Evolutionary conservation across 2,888 invertebrate genomes (phyloP).

Genomic region (Ophonus ardosiacus): DNA sequence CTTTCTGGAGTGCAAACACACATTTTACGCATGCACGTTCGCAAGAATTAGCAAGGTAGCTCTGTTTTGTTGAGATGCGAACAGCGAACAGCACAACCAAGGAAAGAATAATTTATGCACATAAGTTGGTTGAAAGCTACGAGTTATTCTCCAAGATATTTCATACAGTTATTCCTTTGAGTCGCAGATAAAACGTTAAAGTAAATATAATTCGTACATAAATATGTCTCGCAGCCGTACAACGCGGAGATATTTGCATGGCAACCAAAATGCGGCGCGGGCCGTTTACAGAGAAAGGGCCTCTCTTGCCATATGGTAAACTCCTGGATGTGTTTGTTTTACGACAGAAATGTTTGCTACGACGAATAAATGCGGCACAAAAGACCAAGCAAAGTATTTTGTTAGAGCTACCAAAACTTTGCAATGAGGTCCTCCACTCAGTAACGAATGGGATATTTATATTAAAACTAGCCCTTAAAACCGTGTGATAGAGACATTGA

Average conservation of each 20-base stretch:
- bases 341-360: conserved; percentile 44
- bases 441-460: no score
- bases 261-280: conserved; percentile 43
- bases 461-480: no score
- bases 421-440: no score
- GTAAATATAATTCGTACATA: conserved; percentile 63
- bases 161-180: conserved; percentile 63
- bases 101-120: conserved; percentile 59
- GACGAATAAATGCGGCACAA: conserved; percentile 35
- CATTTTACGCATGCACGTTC: background rate
- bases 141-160: conserved; percentile 61
- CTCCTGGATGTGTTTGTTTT: conserved; percentile 54
- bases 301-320: conserved; percentile 37
- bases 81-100: background rate
- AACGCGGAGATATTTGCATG: conserved; percentile 51
- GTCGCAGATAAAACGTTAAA: conserved; percentile 63
- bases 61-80: background rate
- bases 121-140: conserved; percentile 58
- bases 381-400: conserved; percentile 46
- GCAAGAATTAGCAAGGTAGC: conserved; percentile 37
- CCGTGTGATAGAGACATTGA: no score
- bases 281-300: conserved; percentile 16
- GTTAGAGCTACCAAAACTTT: conserved; percentile 24
- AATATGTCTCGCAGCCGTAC: conserved; percentile 47
- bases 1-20: conserved; percentile 5